These are phyloP conservation scores for Drosophila varians DNA, from an alignment of 1,140 invertebrate genomes.

Conservation along the genomic window DNA sequence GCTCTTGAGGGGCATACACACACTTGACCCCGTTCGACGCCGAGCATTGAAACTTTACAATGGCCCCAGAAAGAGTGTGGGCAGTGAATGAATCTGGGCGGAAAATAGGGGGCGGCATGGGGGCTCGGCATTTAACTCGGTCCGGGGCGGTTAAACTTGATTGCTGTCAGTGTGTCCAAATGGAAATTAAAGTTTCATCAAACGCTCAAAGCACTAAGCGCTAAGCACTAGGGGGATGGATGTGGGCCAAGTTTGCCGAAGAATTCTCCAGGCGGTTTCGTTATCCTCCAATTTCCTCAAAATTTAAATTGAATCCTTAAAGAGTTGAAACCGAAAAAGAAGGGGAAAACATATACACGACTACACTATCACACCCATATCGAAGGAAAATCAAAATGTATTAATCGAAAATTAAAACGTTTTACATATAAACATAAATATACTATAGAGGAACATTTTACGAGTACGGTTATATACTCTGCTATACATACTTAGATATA, in stretches of 20 bases:
- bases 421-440: constrained; percentile 30
- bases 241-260: constrained; percentile 42
- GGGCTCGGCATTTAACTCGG: constrained; percentile 28
- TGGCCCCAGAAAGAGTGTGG: constrained; percentile 32
- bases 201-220: constrained; percentile 28
- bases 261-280: constrained; percentile 14
- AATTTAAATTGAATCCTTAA: constrained; percentile 14
- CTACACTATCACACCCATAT: constrained; percentile 8
- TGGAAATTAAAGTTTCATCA: constrained; percentile 64
- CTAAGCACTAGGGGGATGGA: constrained; percentile 42
- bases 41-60: constrained; percentile 63
- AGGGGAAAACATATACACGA: background rate
- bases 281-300: background rate
- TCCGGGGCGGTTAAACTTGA: constrained; percentile 55
- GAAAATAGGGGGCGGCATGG: background rate
- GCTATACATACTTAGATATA: constrained; percentile 46
- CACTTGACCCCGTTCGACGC: constrained; percentile 68
- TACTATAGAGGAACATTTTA: constrained; percentile 53
- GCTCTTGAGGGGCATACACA: constrained; percentile 69
- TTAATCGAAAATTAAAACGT: constrained; percentile 45
- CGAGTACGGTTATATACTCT: constrained; percentile 48
- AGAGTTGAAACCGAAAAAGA: background rate
- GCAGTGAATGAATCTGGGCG: background rate
- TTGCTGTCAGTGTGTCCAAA: constrained; percentile 62
- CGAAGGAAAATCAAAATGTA: constrained; percentile 52